Percentiles rank a stretch among this genome's conserved stretches.
These are phyloP conservation scores for Clamator glandarius DNA, from an alignment of 2,797 vertebrate species.

Conservation along the genomic window DNA sequence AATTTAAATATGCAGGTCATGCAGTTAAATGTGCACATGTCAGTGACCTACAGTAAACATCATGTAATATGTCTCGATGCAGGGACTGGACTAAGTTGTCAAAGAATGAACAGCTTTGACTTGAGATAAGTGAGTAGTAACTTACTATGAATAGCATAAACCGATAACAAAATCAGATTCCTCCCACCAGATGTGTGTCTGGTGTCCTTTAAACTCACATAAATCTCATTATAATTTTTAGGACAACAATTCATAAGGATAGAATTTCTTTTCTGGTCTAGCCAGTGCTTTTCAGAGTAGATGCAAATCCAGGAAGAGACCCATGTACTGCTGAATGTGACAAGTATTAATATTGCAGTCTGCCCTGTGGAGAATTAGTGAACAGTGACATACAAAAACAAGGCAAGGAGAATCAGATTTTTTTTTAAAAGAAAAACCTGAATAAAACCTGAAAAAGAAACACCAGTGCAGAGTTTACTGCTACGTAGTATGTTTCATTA, in stretches of 20 bases:
- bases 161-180: background rate
- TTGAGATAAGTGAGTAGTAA: too few relatives aligned
- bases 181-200: background rate
- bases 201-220: background rate
- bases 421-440: background rate
- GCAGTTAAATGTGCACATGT: background rate
- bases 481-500: background rate
- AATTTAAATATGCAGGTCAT: background rate
- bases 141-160: too few relatives aligned
- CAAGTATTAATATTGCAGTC: background rate
- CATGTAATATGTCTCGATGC: background rate
- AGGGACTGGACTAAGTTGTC: too few relatives aligned
- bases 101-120: too few relatives aligned
- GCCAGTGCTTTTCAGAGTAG: background rate
- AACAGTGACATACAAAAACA: background rate
- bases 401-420: background rate
- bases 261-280: background rate
- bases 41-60: background rate
- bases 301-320: background rate
- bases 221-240: background rate
- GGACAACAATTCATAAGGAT: background rate
- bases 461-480: background rate
- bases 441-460: background rate
- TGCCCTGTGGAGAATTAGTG: background rate
- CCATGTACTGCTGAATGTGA: background rate